Evolutionary conservation across 1,140 invertebrate genomes (phyloP).

Genomic region (Nylanderia fulva): DNA sequence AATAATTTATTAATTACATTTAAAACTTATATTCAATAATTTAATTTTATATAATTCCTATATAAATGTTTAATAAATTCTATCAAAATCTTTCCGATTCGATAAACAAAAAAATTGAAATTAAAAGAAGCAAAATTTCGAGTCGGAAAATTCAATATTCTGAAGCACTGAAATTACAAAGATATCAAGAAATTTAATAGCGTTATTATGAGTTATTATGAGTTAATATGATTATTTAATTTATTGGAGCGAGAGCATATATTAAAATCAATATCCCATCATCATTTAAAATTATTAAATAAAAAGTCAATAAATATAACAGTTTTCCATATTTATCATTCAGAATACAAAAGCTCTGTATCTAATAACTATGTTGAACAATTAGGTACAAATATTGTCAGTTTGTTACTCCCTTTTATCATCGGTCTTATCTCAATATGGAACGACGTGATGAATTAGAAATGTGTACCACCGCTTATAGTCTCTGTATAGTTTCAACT

Average conservation of each 20-base stretch:
- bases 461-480: conserved; percentile 50
- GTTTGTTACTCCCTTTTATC: conserved; percentile 6
- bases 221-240: neutral
- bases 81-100: too few species aligned
- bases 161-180: neutral
- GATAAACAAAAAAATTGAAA: too few species aligned
- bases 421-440: conserved; percentile 12
- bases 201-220: too few species aligned
- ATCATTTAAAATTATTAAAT: neutral
- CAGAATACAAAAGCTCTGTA: neutral
- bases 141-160: neutral
- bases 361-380: neutral
- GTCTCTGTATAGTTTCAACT: conserved; percentile 38
- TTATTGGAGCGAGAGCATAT: neutral
- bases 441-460: conserved; percentile 44
- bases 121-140: too few species aligned
- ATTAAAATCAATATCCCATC: neutral
- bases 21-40: too few species aligned
- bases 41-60: too few species aligned
- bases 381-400: conserved; percentile 4
- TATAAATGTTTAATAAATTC: too few species aligned
- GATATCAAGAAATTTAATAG: neutral
- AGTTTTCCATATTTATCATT: neutral
- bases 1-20: too few species aligned
- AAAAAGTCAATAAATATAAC: neutral